A percentile compares a stretch with the other conserved stretches of the same genome.
Conservation (phyloP, 2,797 vertebrate species). For the Geotrypetes seraphini region DNA sequence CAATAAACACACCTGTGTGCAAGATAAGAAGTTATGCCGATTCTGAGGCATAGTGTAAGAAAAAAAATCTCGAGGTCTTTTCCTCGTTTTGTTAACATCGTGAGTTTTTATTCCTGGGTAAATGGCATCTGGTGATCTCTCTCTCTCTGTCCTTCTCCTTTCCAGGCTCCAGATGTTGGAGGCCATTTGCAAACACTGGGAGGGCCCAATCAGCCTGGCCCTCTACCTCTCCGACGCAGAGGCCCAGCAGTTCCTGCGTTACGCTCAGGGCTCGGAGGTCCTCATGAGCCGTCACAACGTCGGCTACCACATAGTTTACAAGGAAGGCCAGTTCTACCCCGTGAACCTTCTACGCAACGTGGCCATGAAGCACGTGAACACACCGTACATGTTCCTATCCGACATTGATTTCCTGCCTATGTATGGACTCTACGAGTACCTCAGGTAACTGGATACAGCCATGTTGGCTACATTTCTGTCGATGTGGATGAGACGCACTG, state of each 20-base stretch:
- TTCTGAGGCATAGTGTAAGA: no score
- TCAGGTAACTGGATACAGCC: constrained; percentile 69
- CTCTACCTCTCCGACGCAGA: constrained; percentile 94
- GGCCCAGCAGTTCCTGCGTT: constrained; percentile 95
- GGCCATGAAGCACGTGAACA: constrained; percentile 91
- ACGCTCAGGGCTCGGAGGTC: constrained; percentile 92
- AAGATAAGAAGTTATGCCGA: no score
- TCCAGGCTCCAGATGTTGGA: constrained; percentile 95
- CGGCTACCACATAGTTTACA: constrained; percentile 96
- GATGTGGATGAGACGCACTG: no score
- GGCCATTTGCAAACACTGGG: constrained; percentile 98
- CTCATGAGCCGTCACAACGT: constrained; percentile 88
- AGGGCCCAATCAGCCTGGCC: constrained; percentile 92
- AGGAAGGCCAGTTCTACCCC: constrained; percentile 96
- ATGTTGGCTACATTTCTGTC: no score
- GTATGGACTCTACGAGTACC: constrained; percentile 97
- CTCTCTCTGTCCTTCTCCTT: constrained; percentile 15
- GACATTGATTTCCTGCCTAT: constrained; percentile 98
- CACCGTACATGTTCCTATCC: constrained; percentile 91
- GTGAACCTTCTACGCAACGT: constrained; percentile 94
- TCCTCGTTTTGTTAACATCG: no score
- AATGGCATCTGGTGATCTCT: neutral
- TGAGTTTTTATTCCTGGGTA: no score
- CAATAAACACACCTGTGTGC: no score
- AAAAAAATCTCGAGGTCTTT: no score